phyloP scores from a whole-genome alignment of 1,140 invertebrate species.

The Ptiloglossa arizonensis region DNA sequence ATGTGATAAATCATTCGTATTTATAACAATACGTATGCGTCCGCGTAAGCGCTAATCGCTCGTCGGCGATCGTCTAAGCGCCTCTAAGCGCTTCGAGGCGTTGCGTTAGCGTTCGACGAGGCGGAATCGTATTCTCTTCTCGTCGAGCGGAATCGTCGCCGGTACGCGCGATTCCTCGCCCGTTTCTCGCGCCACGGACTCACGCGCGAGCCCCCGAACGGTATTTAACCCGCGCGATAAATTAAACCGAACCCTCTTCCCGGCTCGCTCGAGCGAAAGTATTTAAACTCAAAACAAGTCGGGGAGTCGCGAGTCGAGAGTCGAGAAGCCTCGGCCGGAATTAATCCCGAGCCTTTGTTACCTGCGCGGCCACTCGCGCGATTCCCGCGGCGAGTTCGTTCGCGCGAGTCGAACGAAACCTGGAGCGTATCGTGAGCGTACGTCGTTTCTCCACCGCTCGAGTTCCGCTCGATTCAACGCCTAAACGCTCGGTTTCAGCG shows the following conservation, averaged over 20 bases:
- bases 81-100: too few species aligned
- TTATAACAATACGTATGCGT: too few species aligned
- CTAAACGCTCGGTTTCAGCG: too few species aligned
- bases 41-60: too few species aligned
- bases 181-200: slow-evolving; percentile 16
- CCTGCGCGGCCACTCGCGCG: slow-evolving; percentile 1
- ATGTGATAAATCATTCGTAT: too few species aligned
- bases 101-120: too few species aligned
- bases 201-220: slow-evolving; percentile 15
- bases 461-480: slow-evolving; percentile 38
- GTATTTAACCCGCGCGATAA: slow-evolving; percentile 70
- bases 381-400: not conserved
- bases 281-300: slow-evolving; percentile 68
- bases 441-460: too few species aligned
- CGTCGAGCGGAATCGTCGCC: too few species aligned
- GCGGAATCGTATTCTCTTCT: too few species aligned
- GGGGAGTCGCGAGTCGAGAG: slow-evolving; percentile 42
- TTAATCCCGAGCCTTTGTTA: slow-evolving; percentile 47
- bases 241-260: slow-evolving; percentile 70
- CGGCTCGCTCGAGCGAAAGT: slow-evolving; percentile 65
- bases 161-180: slow-evolving; percentile 43
- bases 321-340: slow-evolving; percentile 40
- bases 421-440: too few species aligned
- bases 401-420: too few species aligned
- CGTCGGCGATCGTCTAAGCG: too few species aligned